These are phyloP conservation scores for Poeciliopsis turrubarensis DNA, from an alignment of 2,113 vertebrate genomes.

Conservation along the genomic window DNA sequence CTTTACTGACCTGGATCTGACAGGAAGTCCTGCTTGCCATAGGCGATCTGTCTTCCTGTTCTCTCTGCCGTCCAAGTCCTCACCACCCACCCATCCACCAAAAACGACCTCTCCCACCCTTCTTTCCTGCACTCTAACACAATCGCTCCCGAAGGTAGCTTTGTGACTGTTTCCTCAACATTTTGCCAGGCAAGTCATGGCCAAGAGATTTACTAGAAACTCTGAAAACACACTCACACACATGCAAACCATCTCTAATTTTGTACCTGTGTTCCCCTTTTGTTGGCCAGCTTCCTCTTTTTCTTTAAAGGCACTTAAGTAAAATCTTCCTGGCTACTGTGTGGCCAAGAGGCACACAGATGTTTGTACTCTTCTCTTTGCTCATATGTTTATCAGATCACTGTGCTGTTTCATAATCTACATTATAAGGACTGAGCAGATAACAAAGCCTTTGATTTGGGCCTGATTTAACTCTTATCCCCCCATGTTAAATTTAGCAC, in stretches of 20 bases:
- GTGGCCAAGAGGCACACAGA: slow-evolving; percentile 69
- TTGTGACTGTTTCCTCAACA: slow-evolving; percentile 57
- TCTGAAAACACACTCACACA: neutral
- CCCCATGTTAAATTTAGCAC: slow-evolving; percentile 75
- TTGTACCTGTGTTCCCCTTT: slow-evolving; percentile 44
- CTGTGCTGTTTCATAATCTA: slow-evolving; percentile 63
- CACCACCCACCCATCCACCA: slow-evolving; percentile 45
- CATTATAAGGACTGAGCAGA: slow-evolving; percentile 59
- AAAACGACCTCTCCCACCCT: slow-evolving; percentile 21
- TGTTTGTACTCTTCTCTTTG: slow-evolving; percentile 58
- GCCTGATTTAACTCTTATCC: slow-evolving; percentile 59
- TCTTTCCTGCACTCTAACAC: slow-evolving; percentile 62
- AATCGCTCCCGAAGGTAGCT: slow-evolving; percentile 70
- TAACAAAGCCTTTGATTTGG: slow-evolving; percentile 74
- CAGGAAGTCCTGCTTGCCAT: slow-evolving; percentile 81
- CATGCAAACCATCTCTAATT: neutral
- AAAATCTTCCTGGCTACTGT: slow-evolving; percentile 65
- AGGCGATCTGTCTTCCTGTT: slow-evolving; percentile 81
- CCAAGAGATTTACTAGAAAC: slow-evolving; percentile 57
- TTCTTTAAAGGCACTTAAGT: slow-evolving; percentile 53
- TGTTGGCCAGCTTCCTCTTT: slow-evolving; percentile 59
- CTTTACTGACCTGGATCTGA: slow-evolving; percentile 76
- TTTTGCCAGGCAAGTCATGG: slow-evolving; percentile 53
- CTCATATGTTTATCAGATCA: slow-evolving; percentile 77
- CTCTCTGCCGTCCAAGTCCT: slow-evolving; percentile 51